Percentiles rank a stretch among this genome's conserved stretches.
These are phyloP conservation scores for Ophion costatus DNA, from an alignment of 2,888 invertebrate genomes.

Conservation along the genomic window DNA sequence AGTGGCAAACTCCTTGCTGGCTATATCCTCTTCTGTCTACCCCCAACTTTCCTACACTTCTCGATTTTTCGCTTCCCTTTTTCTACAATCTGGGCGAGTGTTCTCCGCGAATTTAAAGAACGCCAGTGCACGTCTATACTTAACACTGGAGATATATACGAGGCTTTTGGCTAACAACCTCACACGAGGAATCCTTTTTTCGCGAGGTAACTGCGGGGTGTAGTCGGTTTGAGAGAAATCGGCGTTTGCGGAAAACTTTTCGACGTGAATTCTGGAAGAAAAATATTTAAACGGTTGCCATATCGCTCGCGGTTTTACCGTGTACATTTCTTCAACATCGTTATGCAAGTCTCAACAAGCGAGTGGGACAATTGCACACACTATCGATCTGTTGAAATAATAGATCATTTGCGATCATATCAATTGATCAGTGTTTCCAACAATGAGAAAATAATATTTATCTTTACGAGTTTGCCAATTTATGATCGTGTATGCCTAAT, in stretches of 20 bases:
- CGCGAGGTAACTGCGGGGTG: not conserved
- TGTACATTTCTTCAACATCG: not conserved
- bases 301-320: not conserved
- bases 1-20: slow-evolving; percentile 59
- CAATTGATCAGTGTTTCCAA: too few relatives aligned
- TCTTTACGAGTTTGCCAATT: not conserved
- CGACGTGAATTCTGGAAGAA: not conserved
- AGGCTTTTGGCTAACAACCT: slow-evolving; percentile 3
- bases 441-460: not conserved
- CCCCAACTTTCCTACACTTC: slow-evolving; percentile 56
- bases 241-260: not conserved
- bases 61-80: slow-evolving; percentile 24
- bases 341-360: not conserved
- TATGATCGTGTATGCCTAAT: too few relatives aligned
- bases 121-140: slow-evolving; percentile 21
- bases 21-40: slow-evolving; percentile 43
- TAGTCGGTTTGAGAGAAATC: not conserved
- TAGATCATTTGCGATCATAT: too few relatives aligned
- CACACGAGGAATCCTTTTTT: slow-evolving; percentile 19
- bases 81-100: slow-evolving; percentile 26
- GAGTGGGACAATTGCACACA: too few relatives aligned
- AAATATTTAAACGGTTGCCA: not conserved
- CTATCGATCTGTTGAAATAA: too few relatives aligned
- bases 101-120: slow-evolving; percentile 46
- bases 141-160: slow-evolving; percentile 11